Percentiles rank a stretch among this genome's conserved stretches.
These are phyloP conservation scores for Lumbricus terrestris DNA, from an alignment of 2,888 invertebrate species.

Conservation along the genomic window DNA sequence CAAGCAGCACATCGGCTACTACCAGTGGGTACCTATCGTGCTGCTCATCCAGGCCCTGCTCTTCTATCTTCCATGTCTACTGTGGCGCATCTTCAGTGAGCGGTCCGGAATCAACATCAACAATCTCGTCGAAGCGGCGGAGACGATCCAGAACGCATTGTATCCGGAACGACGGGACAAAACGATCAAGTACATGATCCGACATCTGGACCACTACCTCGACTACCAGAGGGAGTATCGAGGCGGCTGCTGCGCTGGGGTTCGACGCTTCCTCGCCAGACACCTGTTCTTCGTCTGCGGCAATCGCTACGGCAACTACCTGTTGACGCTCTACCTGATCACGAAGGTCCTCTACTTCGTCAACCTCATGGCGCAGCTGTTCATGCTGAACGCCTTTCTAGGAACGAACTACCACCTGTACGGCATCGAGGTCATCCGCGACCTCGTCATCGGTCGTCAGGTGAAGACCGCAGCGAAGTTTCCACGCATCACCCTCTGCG, in stretches of 20 bases:
- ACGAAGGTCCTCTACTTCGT: slow-evolving; percentile 60
- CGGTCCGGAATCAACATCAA: slow-evolving; percentile 60
- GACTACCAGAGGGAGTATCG: slow-evolving; percentile 56
- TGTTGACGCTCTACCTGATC: slow-evolving; percentile 61
- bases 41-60: slow-evolving; percentile 61
- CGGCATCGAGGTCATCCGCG: slow-evolving; percentile 61
- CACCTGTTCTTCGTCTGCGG: slow-evolving; percentile 58
- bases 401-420: slow-evolving; percentile 59
- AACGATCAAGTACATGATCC: slow-evolving; percentile 61
- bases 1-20: slow-evolving; percentile 38
- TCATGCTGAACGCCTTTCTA: slow-evolving; percentile 62
- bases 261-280: slow-evolving; percentile 55
- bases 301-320: slow-evolving; percentile 60
- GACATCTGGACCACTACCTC: slow-evolving; percentile 62
- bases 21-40: slow-evolving; percentile 60
- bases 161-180: slow-evolving; percentile 60
- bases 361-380: slow-evolving; percentile 61
- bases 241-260: slow-evolving; percentile 55
- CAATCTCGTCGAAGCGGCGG: slow-evolving; percentile 54
- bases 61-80: slow-evolving; percentile 59
- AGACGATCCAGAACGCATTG: slow-evolving; percentile 52
- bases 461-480: slow-evolving; percentile 55
- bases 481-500: slow-evolving; percentile 59
- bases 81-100: slow-evolving; percentile 40
- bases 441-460: slow-evolving; percentile 57